Evolutionary conservation across 2,797 vertebrate genomes (phyloP), one percentile per base, ranked within the genome.

Genomic region (Thalassophryne amazonica): DNA sequence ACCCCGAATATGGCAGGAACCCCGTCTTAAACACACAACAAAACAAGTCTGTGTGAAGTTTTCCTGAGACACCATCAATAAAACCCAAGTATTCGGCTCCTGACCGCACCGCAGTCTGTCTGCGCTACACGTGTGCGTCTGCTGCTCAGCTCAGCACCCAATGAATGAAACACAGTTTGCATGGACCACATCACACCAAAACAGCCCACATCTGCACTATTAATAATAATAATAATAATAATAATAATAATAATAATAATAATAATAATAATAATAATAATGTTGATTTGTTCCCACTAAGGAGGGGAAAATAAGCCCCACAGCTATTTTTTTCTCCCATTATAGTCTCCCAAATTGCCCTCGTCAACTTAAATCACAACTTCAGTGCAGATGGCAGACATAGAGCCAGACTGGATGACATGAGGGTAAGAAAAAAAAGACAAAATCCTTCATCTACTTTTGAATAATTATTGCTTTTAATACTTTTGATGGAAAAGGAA

Each of bases 361-460:
- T 91, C 91, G 92, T 93, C 92, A 93, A 92, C 94, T 93, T 84
- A n/a, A 85, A 78, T 80, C 83, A 58, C 88, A 88, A 88, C 89
- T 90, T 78, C 40, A 78, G 86, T 74, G 77, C 84, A 83, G 78
- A 90, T 87, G 89, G 76, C 32, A 25, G 86, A 91, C 89, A 41
- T 66, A 55, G 57, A 84, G 71, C 49, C 76, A 66, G 45, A 60
- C 60, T 59, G 86, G 82, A 90, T 87, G 86, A 90, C 62, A 85
- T 89, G 88, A 71, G 45, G 46, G 53, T 55, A 36, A 31, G 19
- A 19, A 34, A 34, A 34, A 34, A n/a, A 29, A 29, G 11, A 62
- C 65, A 16, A 61, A 63, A 39, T n/a, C n/a, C n/a, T n/a, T n/a
- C n/a, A n/a, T n/a, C n/a, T n/a, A n/a, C n/a, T n/a, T n/a, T n/a